A percentile compares a stretch with the other conserved stretches of the same genome.
Evolutionary conservation across 2,797 vertebrate genomes (phyloP).

Genomic region (Parauchenoglanis ngamensis): DNA sequence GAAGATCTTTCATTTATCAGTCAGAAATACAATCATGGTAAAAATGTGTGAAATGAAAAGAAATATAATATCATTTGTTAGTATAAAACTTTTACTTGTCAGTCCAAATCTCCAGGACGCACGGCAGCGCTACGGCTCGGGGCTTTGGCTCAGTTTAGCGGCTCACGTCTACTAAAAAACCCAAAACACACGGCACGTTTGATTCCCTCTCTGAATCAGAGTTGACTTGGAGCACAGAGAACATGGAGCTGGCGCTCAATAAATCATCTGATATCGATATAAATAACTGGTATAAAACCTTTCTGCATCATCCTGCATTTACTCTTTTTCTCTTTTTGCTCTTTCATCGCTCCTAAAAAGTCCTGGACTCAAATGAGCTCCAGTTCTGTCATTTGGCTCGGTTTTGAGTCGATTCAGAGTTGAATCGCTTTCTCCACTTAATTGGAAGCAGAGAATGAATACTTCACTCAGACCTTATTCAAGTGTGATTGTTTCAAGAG

Average conservation of each 20-base stretch:
- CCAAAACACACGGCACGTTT: background rate
- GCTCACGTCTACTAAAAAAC: background rate
- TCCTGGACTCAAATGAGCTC: background rate
- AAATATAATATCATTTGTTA: no score
- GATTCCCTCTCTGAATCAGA: background rate
- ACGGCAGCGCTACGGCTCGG: background rate
- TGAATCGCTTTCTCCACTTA: background rate
- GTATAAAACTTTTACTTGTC: background rate
- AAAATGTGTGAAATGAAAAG: no score
- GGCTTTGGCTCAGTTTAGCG: background rate
- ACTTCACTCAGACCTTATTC: background rate
- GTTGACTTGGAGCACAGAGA: constrained; percentile 24
- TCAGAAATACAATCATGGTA: background rate
- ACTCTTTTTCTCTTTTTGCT: background rate
- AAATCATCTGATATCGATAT: no score
- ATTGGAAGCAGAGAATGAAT: background rate
- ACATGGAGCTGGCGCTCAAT: background rate
- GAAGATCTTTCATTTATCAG: no score
- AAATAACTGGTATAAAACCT: no score
- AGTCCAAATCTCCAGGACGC: background rate
- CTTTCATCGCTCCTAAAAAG: background rate
- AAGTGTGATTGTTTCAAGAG: background rate
- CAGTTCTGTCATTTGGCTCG: background rate
- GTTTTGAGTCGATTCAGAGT: background rate
- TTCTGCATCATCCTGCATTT: background rate